Conservation (phyloP, 2,888 invertebrate species). For the Eucriotettix oculatus region DNA sequence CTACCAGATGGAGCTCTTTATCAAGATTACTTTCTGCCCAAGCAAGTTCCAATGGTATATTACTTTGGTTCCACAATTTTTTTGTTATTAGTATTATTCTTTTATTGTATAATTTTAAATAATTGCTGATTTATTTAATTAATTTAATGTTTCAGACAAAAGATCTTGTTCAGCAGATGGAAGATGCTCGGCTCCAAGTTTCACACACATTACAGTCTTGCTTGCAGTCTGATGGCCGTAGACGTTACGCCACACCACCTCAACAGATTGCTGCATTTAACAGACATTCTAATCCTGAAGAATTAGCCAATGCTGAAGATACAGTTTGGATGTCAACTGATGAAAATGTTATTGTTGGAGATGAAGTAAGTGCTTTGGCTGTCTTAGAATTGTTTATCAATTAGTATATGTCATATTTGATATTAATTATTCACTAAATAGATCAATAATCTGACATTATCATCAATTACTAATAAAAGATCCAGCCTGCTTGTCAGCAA, state of each 20-base stretch:
- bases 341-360: constrained; percentile 53
- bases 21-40: constrained; percentile 47
- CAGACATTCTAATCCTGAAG: constrained; percentile 56
- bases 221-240: constrained; percentile 63
- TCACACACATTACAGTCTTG: constrained; percentile 76
- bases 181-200: constrained; percentile 67
- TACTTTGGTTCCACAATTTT: neutral
- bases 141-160: constrained; percentile 29
- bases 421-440: no score
- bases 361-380: constrained; percentile 36
- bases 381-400: neutral
- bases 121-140: neutral
- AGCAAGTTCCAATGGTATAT: constrained; percentile 36
- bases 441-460: no score
- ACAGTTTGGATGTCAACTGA: constrained; percentile 44
- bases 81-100: neutral
- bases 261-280: constrained; percentile 83
- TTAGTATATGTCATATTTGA: no score
- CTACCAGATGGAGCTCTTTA: constrained; percentile 36
- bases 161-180: constrained; percentile 58
- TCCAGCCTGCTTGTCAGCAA: no score
- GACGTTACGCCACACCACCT: constrained; percentile 69
- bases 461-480: no score
- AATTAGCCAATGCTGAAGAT: constrained; percentile 35
- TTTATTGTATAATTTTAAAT: neutral